Percentiles rank a stretch among this genome's conserved stretches.
phyloP scores from a whole-genome alignment of 2,797 vertebrate genomes.

The Agapornis canus region DNA sequence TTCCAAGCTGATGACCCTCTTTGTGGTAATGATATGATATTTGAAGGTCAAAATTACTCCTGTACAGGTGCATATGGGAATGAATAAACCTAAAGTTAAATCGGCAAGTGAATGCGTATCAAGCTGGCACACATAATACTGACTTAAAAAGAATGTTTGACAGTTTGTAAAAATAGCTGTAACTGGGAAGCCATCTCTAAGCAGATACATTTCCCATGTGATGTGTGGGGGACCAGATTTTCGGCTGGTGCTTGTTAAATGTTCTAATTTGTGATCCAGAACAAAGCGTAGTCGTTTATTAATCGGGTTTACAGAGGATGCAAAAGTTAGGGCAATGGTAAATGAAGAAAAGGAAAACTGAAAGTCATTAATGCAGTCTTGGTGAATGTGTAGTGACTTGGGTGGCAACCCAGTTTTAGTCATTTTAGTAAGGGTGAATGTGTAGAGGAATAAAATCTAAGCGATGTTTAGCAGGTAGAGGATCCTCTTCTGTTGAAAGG shows the following conservation, averaged over 20 bases:
- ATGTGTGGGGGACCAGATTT: neutral
- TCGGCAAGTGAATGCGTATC: neutral
- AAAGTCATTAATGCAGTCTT: neutral
- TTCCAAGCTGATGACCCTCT: neutral
- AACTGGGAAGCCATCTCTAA: neutral
- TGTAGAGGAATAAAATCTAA: neutral
- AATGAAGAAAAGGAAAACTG: neutral
- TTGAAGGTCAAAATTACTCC: neutral
- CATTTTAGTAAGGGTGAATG: neutral
- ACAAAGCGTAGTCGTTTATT: neutral
- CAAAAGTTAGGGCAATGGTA: neutral
- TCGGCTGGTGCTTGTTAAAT: neutral
- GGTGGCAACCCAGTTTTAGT: neutral
- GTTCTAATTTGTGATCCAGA: neutral
- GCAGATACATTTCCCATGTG: neutral
- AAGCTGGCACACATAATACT: neutral
- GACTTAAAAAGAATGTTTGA: neutral
- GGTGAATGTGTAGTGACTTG: neutral
- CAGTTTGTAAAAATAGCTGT: constrained; percentile 33
- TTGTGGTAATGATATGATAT: neutral
- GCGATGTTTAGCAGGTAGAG: neutral
- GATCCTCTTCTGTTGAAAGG: neutral
- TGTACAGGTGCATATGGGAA: neutral
- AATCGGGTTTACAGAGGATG: neutral
- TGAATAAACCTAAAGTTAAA: neutral